Conservation (phyloP, 2,888 invertebrate genomes). For the Odontocerum albicorne region DNA sequence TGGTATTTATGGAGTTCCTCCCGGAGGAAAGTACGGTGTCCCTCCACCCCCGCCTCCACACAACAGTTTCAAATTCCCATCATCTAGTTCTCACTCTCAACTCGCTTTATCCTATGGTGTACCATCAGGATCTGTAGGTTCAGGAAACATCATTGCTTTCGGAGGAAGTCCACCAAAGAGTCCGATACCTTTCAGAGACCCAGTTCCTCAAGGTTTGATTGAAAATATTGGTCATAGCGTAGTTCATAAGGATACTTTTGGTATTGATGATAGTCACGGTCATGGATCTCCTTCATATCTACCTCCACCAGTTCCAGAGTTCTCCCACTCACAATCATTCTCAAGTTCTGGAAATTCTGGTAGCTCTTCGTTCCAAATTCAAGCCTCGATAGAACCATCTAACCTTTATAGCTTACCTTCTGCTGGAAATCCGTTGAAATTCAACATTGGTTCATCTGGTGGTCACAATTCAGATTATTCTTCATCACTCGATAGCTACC, state of each 20-base stretch:
- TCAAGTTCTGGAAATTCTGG: constrained; percentile 42
- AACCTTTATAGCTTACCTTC: constrained; percentile 58
- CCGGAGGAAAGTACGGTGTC: constrained; percentile 54
- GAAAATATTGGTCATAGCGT: constrained; percentile 66
- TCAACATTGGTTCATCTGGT: constrained; percentile 43
- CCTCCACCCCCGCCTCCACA: constrained; percentile 44
- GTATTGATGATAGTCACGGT: constrained; percentile 52
- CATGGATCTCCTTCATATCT: constrained; percentile 59
- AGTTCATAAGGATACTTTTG: constrained; percentile 62
- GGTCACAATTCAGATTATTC: constrained; percentile 42
- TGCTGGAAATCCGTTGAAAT: constrained; percentile 50
- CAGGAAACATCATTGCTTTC: constrained; percentile 41
- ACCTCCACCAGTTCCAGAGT: constrained; percentile 64
- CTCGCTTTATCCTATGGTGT: constrained; percentile 52
- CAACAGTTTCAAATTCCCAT: constrained; percentile 38
- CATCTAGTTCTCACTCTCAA: constrained; percentile 38
- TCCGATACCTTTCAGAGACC: constrained; percentile 73
- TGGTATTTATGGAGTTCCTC: constrained; percentile 63
- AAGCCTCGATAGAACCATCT: constrained; percentile 54
- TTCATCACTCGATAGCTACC: constrained; percentile 54
- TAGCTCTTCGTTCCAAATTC: constrained; percentile 40
- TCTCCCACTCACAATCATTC: constrained; percentile 36
- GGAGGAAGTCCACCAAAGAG: constrained; percentile 55
- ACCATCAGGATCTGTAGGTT: constrained; percentile 47
- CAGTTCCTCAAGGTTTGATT: constrained; percentile 70